Base-by-base conservation (phyloP, 2,113 vertebrate genomes). In the Oreotragus oreotragus region DNA sequence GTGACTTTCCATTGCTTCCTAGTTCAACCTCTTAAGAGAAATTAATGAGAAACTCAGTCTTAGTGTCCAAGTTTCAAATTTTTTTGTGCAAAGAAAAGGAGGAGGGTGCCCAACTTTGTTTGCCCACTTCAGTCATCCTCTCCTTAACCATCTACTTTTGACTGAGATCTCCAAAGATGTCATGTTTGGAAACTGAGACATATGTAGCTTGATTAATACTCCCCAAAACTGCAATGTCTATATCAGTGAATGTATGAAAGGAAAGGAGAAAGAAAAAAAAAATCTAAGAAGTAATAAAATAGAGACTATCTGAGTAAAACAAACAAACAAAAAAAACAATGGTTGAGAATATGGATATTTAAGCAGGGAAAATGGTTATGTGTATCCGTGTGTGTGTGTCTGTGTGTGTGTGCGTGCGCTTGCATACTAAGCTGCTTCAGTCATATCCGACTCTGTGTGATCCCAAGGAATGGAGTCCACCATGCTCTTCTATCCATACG, bases 391-490 rank as follows among this genome's bases (percentile, higher is more conserved):
- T 30, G 1, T 39, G 13, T 11, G 12, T 36, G 0, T 70, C 1
- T 70, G 17, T 36, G 55, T 57, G 25, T 58, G 57, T 27, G 23
- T 7, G 14, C 0, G 0, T 0, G 15, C 0, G 0, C 15, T 9
- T n/a, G 62, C 33, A 64, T 64, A n/a, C 62, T 64, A n/a, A n/a
- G 30, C n/a, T 64, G 33, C 60, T 33, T 62, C 60, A 62, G 60
- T 62, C 60, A 33, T 30, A 3, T 62, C 2, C 1, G 1, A 62
- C 30, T 70, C 64, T 36, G 16, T 36, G n/a, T 21, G 4, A 70
- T 19, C n/a, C 64, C 64, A 36, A 21, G n/a, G n/a, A 70, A 11
- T 36, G 4, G 33, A 70, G n/a, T 36, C 19, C n/a, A 70, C 64
- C 8, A 21, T 0, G n/a, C n/a, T 36, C 9, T 36, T 70, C 64